Evolutionary conservation across 2,888 invertebrate species (phyloP).

Genomic region (Dichetophora obliterata): DNA sequence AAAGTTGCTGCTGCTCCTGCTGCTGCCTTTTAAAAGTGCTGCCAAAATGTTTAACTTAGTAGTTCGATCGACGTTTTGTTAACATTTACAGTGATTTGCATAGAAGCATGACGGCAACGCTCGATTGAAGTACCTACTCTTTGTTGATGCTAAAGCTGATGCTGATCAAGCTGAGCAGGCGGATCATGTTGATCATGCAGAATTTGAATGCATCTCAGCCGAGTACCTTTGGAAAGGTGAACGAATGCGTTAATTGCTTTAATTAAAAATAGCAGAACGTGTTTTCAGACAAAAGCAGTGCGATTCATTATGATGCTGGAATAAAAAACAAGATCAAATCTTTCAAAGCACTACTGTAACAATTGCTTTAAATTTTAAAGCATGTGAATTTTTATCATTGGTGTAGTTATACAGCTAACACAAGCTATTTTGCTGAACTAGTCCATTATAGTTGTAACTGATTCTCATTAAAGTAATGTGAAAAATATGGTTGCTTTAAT

Average conservation of each 20-base stretch:
- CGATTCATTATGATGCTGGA: background rate
- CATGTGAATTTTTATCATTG: too few species aligned
- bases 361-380: too few species aligned
- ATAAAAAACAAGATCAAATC: too few species aligned
- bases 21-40: constrained; percentile 2
- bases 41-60: constrained; percentile 28
- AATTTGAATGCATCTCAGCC: background rate
- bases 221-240: constrained; percentile 27
- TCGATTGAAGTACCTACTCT: background rate
- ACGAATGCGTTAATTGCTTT: constrained; percentile 34
- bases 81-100: constrained; percentile 32
- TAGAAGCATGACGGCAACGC: background rate
- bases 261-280: constrained; percentile 20
- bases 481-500: too few species aligned
- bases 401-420: too few species aligned
- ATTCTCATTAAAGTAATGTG: too few species aligned
- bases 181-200: constrained; percentile 4
- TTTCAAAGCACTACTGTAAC: too few species aligned
- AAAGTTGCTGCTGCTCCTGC: background rate
- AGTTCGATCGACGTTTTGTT: constrained; percentile 23
- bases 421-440: too few species aligned
- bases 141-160: too few species aligned
- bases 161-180: background rate
- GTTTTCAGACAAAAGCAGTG: background rate
- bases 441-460: too few species aligned